A percentile compares a stretch with the other conserved stretches of the same genome.
phyloP scores from a whole-genome alignment of 2,888 invertebrate species.

The Geotrupes spiniger region DNA sequence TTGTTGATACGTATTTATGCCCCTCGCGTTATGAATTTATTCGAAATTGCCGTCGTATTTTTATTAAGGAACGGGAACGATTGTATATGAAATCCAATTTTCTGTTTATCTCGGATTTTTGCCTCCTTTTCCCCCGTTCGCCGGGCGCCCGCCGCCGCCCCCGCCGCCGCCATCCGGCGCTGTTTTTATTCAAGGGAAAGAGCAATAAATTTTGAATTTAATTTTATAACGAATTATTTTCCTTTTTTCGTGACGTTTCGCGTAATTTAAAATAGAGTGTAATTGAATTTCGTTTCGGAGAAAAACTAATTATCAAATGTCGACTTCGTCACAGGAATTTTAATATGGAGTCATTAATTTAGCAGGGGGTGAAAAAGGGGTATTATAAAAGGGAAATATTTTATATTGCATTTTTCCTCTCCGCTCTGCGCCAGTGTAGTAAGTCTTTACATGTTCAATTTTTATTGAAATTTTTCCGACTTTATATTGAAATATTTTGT shows the following conservation, averaged over 20 bases:
- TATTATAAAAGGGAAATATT: conserved; percentile 7
- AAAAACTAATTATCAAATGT: conserved; percentile 43
- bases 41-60: conserved; percentile 8
- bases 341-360: conserved; percentile 42
- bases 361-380: conserved; percentile 24
- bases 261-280: conserved; percentile 15
- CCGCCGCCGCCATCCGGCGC: neutral
- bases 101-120: conserved; percentile 10
- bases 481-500: neutral
- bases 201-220: conserved; percentile 12
- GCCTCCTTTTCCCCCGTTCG: neutral
- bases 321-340: conserved; percentile 40
- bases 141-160: neutral
- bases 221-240: conserved; percentile 8
- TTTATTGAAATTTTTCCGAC: neutral
- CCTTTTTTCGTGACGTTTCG: conserved; percentile 5
- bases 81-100: conserved; percentile 15
- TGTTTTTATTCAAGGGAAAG: conserved; percentile 6
- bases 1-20: conserved; percentile 10
- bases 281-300: conserved; percentile 40
- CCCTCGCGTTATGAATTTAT: conserved; percentile 2
- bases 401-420: conserved; percentile 2
- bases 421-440: neutral
- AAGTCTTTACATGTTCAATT: conserved; percentile 1
- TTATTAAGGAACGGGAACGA: conserved; percentile 7